phyloP scores from a whole-genome alignment of 2,797 vertebrate genomes.

The Catharus ustulatus region DNA sequence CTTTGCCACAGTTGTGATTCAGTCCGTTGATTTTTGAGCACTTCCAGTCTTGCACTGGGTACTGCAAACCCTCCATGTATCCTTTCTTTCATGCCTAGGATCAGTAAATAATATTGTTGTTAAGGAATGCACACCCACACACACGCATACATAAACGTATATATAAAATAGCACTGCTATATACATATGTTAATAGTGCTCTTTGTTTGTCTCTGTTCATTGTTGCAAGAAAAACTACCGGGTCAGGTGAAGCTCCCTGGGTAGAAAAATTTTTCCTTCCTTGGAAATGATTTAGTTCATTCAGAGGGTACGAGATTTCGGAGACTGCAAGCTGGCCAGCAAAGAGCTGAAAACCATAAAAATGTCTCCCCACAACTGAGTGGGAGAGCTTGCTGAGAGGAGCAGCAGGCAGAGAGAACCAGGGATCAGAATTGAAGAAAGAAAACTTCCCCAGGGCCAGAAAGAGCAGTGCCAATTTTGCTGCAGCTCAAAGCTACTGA shows the following conservation, averaged over 20 bases:
- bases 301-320: not conserved
- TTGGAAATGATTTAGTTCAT: not conserved
- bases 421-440: not conserved
- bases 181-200: not conserved
- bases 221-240: not conserved
- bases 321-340: not conserved
- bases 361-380: not conserved
- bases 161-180: not conserved
- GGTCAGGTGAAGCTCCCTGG: not conserved
- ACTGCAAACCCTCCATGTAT: not conserved
- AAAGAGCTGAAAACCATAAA: not conserved
- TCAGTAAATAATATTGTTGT: not conserved
- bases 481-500: slow-evolving; percentile 22
- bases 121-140: not conserved
- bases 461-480: slow-evolving; percentile 5
- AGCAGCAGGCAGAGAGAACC: not conserved
- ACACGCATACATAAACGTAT: no score
- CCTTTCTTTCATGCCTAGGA: not conserved
- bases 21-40: not conserved
- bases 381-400: not conserved
- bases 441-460: not conserved
- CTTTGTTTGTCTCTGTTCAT: not conserved
- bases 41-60: not conserved
- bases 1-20: not conserved
- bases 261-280: not conserved